Evolutionary conservation across 2,113 vertebrate genomes (phyloP).

Genomic region (Chlorodrepanis virens): DNA sequence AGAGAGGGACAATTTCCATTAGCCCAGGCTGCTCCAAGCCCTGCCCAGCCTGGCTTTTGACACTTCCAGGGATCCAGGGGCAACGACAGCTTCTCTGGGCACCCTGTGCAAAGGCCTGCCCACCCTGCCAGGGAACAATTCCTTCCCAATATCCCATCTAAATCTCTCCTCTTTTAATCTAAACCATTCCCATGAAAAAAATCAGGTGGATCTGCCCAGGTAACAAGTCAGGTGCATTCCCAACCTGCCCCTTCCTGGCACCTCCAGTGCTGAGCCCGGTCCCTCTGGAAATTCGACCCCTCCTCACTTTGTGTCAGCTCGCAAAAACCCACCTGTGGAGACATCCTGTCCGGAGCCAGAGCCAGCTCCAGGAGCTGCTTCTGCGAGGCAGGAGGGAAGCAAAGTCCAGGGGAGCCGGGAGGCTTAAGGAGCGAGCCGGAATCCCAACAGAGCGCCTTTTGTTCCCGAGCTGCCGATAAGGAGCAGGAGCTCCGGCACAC

Average conservation of each 20-base stretch:
- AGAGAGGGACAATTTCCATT: background rate
- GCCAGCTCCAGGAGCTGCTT: background rate
- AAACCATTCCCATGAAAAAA: background rate
- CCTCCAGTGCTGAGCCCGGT: accelerated
- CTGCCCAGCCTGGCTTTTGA: accelerated
- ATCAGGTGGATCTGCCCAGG: background rate
- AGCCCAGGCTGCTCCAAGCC: accelerated
- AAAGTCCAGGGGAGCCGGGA: constrained; percentile 50
- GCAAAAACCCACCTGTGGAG: constrained; percentile 15
- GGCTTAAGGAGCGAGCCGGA: background rate
- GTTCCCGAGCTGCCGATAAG: constrained; percentile 54
- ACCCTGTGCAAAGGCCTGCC: background rate
- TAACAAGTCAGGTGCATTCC: background rate
- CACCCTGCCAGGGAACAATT: background rate
- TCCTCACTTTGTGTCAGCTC: accelerated
- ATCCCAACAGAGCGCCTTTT: constrained; percentile 60
- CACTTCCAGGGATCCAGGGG: background rate
- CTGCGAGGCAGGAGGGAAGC: background rate
- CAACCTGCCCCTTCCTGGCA: background rate
- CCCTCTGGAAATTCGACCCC: background rate
- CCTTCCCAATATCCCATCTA: background rate
- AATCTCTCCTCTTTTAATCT: background rate
- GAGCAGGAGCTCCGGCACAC: background rate
- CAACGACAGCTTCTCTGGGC: background rate
- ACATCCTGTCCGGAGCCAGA: background rate